Conservation (phyloP, 2,888 invertebrate species). For the Clistopyga incitator region DNA sequence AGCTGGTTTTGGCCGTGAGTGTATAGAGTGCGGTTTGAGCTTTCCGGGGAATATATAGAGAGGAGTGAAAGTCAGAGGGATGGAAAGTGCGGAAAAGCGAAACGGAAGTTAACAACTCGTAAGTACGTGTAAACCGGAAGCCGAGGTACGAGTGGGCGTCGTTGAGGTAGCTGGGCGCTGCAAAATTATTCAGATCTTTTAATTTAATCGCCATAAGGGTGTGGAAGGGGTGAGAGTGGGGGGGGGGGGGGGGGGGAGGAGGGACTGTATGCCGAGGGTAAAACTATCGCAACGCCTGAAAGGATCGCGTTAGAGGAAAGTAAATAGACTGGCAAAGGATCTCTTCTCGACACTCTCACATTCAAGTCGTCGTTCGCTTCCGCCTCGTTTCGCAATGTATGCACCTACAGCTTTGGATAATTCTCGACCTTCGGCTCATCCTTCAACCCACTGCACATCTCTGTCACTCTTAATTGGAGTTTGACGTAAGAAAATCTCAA, state of each 20-base stretch:
- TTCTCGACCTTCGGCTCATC: neutral
- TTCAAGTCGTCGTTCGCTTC: neutral
- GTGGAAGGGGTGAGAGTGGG: too few relatives aligned
- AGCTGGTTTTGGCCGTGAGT: conserved; percentile 66
- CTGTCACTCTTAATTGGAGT: neutral
- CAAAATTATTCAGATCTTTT: conserved; percentile 44
- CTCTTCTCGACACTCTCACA: conserved; percentile 1
- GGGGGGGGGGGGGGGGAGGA: neutral
- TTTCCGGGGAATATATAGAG: conserved; percentile 47
- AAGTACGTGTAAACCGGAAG: conserved; percentile 71
- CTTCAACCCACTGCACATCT: neutral
- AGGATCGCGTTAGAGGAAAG: conserved; percentile 8
- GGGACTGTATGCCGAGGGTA: conserved; percentile 28
- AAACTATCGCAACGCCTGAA: conserved; percentile 16
- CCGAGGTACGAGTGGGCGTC: conserved; percentile 51
- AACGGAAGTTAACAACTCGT: conserved; percentile 69
- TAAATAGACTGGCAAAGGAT: conserved; percentile 26
- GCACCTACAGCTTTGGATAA: neutral
- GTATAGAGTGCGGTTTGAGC: conserved; percentile 56
- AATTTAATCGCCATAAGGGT: conserved; percentile 33
- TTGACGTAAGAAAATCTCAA: neutral
- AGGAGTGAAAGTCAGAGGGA: conserved; percentile 49
- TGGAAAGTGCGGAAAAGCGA: conserved; percentile 43
- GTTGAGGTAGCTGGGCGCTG: conserved; percentile 20
- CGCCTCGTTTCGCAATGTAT: conserved; percentile 3